Evolutionary conservation across 2,113 vertebrate species (phyloP), one percentile per base, ranked within the genome.

Genomic region (Seriola dumerili): DNA sequence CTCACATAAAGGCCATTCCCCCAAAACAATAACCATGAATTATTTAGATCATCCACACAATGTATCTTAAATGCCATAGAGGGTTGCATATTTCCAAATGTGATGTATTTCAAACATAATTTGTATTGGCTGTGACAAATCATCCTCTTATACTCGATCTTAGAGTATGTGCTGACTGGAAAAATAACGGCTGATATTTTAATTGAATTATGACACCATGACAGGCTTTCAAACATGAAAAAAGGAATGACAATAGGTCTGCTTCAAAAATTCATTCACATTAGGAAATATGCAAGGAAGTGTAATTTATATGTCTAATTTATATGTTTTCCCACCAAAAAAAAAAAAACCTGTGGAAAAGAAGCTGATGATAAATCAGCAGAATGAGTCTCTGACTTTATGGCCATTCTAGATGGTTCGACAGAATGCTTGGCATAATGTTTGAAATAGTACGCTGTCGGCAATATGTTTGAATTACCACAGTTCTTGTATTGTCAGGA

Each of bases 391-490:
- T 54, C 64, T 74, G 81, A 84, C 83, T 93, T 92, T 90, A 93
- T 50, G 66, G 87, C 65, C 54, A 72, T 91, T 59, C 75, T 72
- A 75, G 81, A 72, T 67, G 61, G 57, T 88, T 86, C 25, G 32
- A 83, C 81, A 85, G 79, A 68, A 71, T 81, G 63, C 79, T 80
- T 84, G 85, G 83, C 85, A 75, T 86, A 83, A 90, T 88, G 80
- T 78, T 81, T 82, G 89, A 90, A 86, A 87, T 80, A 88, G 83
- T 65, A 88, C 23, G 69, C 73, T 73, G 78, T 68, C 62, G 44
- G 83, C 86, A 85, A 85, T 92, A 88, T 85, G 81, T 89, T 85
- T 90, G 86, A 92, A 92, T 92, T 87, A 92, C 71, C 71, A 83
- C 77, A 83, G 83, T 63, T 80, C 77, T 67, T 55, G 80, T 86